Evolutionary conservation across 1,140 invertebrate species (phyloP).

Genomic region (Drosophila nebulosa): DNA sequence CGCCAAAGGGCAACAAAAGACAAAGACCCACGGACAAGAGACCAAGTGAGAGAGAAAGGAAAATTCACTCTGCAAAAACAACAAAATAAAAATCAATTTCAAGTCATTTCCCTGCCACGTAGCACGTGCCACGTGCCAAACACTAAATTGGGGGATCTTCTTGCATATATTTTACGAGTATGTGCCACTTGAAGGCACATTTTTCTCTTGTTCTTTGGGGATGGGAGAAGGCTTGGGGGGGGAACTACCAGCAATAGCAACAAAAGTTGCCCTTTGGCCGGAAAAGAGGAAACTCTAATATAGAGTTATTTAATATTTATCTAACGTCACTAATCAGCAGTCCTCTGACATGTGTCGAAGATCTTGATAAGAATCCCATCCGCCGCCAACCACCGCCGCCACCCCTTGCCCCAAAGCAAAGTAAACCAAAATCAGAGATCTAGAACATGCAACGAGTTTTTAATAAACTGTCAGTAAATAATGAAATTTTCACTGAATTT

Average conservation of each 20-base stretch:
- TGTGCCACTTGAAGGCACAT: conserved; percentile 52
- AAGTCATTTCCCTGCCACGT: conserved; percentile 43
- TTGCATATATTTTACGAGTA: conserved; percentile 23
- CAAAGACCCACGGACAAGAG: conserved; percentile 11
- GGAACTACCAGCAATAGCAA: not conserved
- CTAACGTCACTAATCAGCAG: conserved; percentile 57
- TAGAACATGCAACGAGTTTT: conserved; percentile 55
- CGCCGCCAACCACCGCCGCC: not conserved
- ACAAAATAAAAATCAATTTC: conserved; percentile 73
- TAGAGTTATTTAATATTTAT: conserved; percentile 71
- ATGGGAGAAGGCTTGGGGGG: not conserved
- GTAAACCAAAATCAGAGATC: conserved; percentile 34
- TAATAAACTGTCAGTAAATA: conserved; percentile 74
- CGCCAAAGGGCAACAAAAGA: not conserved
- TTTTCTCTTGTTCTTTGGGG: conserved; percentile 47
- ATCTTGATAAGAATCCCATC: conserved; percentile 54
- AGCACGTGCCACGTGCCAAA: conserved; percentile 63
- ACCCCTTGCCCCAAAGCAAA: conserved; percentile 1
- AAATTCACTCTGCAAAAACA: conserved; percentile 51
- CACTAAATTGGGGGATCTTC: conserved; percentile 33
- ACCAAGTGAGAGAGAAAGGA: not conserved
- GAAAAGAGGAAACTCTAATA: conserved; percentile 49
- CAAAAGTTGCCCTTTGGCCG: conserved; percentile 46
- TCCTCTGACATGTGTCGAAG: conserved; percentile 59
- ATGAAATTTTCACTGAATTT: conserved; percentile 60